These are phyloP conservation scores for Clepsis dumicolana DNA, from an alignment of 2,888 invertebrate species.

Conservation along the genomic window DNA sequence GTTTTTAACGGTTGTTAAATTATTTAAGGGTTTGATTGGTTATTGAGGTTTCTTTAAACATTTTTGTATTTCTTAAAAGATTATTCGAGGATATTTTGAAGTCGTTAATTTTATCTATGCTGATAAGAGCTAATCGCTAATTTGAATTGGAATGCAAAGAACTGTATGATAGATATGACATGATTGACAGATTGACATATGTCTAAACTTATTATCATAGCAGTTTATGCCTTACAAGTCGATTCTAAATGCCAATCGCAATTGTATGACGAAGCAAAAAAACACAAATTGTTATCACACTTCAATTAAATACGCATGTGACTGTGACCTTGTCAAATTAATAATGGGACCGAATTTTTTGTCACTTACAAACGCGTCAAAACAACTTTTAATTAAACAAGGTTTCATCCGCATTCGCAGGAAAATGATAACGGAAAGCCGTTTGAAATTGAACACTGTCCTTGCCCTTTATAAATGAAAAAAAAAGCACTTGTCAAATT, in stretches of 20 bases:
- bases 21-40: conserved; percentile 3
- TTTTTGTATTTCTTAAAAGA: too few relatives aligned
- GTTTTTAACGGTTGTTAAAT: conserved; percentile 23
- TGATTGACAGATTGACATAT: conserved; percentile 29
- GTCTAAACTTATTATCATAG: conserved; percentile 28
- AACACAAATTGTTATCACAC: conserved; percentile 9
- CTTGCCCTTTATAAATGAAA: neutral
- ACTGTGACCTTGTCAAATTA: conserved; percentile 41
- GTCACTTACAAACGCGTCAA: conserved; percentile 10
- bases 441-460: conserved; percentile 24
- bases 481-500: conserved; percentile 37
- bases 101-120: too few relatives aligned
- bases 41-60: neutral
- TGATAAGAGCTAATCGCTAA: too few relatives aligned
- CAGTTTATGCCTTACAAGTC: neutral
- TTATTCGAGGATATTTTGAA: too few relatives aligned
- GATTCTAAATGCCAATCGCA: neutral
- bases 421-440: conserved; percentile 40
- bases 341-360: conserved; percentile 23
- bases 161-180: neutral
- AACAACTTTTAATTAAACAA: conserved; percentile 32
- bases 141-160: conserved; percentile 7
- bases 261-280: conserved; percentile 22
- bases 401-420: conserved; percentile 36
- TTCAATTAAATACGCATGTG: conserved; percentile 24